Evolutionary conservation across 2,113 vertebrate genomes (phyloP), one percentile per base, ranked within the genome.

Genomic region (Sclerurus mexicanus): DNA sequence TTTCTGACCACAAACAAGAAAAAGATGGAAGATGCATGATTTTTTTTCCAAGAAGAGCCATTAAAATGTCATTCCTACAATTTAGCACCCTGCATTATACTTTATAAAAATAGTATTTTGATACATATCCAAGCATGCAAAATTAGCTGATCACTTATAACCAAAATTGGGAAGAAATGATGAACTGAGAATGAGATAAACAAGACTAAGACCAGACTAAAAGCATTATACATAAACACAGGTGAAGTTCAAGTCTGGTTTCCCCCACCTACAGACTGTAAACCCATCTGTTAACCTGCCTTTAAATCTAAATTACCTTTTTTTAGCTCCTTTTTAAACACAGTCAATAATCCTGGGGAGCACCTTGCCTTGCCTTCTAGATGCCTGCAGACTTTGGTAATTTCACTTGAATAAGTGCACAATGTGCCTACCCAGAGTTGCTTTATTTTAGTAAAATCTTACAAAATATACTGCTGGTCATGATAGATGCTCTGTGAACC

Each of bases 41-140:
- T 58, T 75, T 64, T 68, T 24, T 2, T 56, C 47, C 49, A 77
- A 69, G 63, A 85, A 94, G 63, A 91, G 40, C 21, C 42, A 87
- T 76, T 76, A 87, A 93, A 95, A 83, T 55, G 72, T 85, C 78
- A 83, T 62, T 95, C 31, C 62, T 87, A 82, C 55, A 59, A 80
- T 73, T 94, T 66, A 90, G 46, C 85, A 77, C 67, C 47, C 78
- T 83, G 55, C 25, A 39, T 73, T 76, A 60, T 52, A 39, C 64
- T 63, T 78, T 10, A 72, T 44, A 91, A 94, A 94, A 74, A 60
- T 30, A 78, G 78, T 23, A 63, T 85, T 93, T 95, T 93, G 73
- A 89, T 77, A 77, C 46, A 25, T 44, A 80, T n/a, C 55, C 68
- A 94, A 90, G 60, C 76, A 84, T 56, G 84, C 79, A 77, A 90